Base-by-base conservation (phyloP, 2,797 vertebrate species). In the Brachyrhaphis roseni region DNA sequence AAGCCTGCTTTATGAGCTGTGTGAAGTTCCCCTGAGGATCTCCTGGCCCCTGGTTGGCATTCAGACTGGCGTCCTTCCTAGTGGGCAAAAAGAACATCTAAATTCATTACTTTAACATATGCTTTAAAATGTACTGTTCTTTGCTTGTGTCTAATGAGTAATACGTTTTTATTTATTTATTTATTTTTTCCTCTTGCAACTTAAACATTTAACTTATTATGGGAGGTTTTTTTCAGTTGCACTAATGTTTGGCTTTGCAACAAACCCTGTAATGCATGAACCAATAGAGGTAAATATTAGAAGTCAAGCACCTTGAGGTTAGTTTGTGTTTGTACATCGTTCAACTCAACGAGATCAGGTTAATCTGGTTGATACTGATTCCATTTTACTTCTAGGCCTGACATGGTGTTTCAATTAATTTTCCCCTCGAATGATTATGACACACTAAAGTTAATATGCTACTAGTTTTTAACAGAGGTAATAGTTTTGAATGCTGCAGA, bases 1-100 rank as follows among this genome's bases (percentile, higher is more conserved):
- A 74, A 77, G 81, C 80, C 80, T 86, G 81, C 16, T 82, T 43
- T 46, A 2, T 78, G 64, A 81, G 71, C 46, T 31, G 62, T 57
- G 73, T 78, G 75, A 81, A 39, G 39, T 75, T 4, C 75, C 82
- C 74, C 26, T 72, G 4, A 45, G 57, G 49, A 20, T 49, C 46
- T 34, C n/a, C 20, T 71, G 43, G 18, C 46, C 74, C 41, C 76
- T 59, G 7, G 4, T 81, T 76, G 20, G 15, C 64, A 39, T 78
- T 74, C 39, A 66, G 8, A 74, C 43, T 28, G 26, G 13, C 46
- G 28, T 46, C 16, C 46, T 34, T 18, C 34, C 34, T 8, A 18
- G 0, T 31, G 57, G 57, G 57, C 8, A n/a, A 55, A 31, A 62
- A 34, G 13, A 62, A 18, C 57, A 31, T 6, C 15, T 62, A 8